Percentiles rank a stretch among this genome's conserved stretches.
These are phyloP conservation scores for Dendrophyllia cribrosa DNA, from an alignment of 64 coral and sea anemone species.

Conservation along the genomic window DNA sequence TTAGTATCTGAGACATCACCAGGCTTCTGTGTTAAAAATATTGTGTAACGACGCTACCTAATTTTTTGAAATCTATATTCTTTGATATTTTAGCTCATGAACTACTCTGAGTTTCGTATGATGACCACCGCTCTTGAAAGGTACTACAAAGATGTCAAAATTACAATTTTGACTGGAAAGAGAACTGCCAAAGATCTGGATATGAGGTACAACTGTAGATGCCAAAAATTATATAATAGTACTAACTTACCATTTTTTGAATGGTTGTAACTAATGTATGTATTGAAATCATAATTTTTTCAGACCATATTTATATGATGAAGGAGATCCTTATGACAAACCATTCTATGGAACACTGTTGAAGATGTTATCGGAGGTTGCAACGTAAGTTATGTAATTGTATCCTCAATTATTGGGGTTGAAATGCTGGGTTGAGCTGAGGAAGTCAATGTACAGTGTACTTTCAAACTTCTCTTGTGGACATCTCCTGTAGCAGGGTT, in stretches of 20 bases:
- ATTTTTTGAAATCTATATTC: background rate
- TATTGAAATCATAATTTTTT: background rate
- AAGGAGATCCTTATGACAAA: slow-evolving; percentile 97
- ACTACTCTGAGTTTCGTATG: slow-evolving; percentile 90
- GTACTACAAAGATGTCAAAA: slow-evolving; percentile 86
- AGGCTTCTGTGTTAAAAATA: too few species aligned
- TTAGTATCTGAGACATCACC: too few species aligned
- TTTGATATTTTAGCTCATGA: slow-evolving; percentile 81
- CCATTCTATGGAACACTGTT: slow-evolving; percentile 93
- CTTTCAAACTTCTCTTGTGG: too few species aligned
- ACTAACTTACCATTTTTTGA: too few species aligned
- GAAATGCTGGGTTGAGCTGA: too few species aligned
- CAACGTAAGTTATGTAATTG: slow-evolving; percentile 78
- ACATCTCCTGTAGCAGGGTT: too few species aligned
- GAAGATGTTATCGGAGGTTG: slow-evolving; percentile 97
- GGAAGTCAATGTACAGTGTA: too few species aligned
- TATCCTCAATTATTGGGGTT: too few species aligned
- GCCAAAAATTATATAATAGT: background rate
- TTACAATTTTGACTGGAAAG: slow-evolving; percentile 74
- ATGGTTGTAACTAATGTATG: too few species aligned
- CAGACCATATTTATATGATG: slow-evolving; percentile 96
- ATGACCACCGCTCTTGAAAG: slow-evolving; percentile 95
- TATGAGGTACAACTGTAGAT: slow-evolving; percentile 62
- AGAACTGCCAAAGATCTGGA: slow-evolving; percentile 91
- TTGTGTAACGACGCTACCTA: too few species aligned